Base-by-base conservation (phyloP, 1,140 invertebrate species). In the Megalopta genalis region DNA sequence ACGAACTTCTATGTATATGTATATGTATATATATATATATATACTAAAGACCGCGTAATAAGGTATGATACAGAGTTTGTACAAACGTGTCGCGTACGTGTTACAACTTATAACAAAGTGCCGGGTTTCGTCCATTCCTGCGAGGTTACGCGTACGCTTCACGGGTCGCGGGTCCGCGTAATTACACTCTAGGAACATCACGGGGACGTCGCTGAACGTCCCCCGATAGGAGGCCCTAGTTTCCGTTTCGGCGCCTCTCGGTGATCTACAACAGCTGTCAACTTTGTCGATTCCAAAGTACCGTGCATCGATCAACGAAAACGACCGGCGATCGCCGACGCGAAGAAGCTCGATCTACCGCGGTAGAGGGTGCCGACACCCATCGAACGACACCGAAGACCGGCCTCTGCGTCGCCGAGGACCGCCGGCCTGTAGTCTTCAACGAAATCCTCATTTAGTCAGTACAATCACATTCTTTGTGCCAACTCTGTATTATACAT, bases 1-100 rank as follows among this genome's bases (percentile, higher is more conserved):
- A 83, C 72, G 54, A 80, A 62, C 27, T 32, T 52, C 64, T 82
- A 32, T 42, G 39, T 42, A 42, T 42, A 42, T 42, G 37, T 42
- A 42, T 42, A 32, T 42, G 39, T 42, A 42, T 42, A 42, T 42
- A 8, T 42, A 42, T 42, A 39, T 42, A 42, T 83, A 64, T 83
- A 60, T 37, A 37, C 37, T 78, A 80, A 71, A 74, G 67, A 73
- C 27, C 72, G 49, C 76, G 57, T 66, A 54, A 57, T 81, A 74
- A 79, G 57, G 63, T 89, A 89, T 84, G 72, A 86, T 86, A 88
- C 86, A 89, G 83, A 88, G 74, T 88, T 83, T 89, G 85, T 87
- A 87, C 86, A 88, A 88, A 84, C 81, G 60, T 74, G 65, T 72
- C 46, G 62, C 52, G 59, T 63, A 69, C 59, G 37, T 65, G 52